These are phyloP conservation scores for Corythaixoides concolor DNA, from an alignment of 2,113 vertebrate genomes.

Conservation along the genomic window DNA sequence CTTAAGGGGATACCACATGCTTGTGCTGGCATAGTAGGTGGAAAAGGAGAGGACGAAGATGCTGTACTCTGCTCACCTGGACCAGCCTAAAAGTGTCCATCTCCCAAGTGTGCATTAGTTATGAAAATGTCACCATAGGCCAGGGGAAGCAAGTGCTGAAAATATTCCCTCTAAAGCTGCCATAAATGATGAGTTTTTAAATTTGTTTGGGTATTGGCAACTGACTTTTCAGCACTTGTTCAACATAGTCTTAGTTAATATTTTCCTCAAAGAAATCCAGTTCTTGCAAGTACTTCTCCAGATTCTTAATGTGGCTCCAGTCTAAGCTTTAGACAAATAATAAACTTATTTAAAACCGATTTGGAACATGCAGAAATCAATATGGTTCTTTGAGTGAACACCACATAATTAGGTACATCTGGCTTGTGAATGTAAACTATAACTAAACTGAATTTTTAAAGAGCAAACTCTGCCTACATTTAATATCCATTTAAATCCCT, in stretches of 20 bases:
- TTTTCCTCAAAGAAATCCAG: not conserved
- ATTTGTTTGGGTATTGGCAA: not conserved
- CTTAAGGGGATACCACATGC: not conserved
- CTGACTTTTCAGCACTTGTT: not conserved
- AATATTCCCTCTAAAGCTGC: not conserved
- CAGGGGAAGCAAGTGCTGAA: not conserved
- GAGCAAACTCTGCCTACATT: not conserved
- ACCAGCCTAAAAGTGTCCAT: not conserved
- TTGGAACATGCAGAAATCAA: conserved; percentile 10
- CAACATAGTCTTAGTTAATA: not conserved
- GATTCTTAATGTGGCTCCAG: not conserved
- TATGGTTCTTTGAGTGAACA: not conserved
- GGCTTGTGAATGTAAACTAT: not conserved
- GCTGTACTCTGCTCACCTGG: not conserved
- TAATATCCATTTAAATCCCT: conserved; percentile 9
- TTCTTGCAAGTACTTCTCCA: not conserved
- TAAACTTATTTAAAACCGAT: not conserved
- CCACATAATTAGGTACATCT: not conserved
- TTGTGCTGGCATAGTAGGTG: not conserved
- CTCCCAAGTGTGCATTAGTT: not conserved
- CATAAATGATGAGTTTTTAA: not conserved
- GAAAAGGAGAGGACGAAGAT: not conserved
- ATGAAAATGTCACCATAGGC: not conserved
- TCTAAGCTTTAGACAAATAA: not conserved
- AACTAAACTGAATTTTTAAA: not conserved